Evolutionary conservation across 2,888 invertebrate species (phyloP).

Genomic region (Ephialtes manifestator): DNA sequence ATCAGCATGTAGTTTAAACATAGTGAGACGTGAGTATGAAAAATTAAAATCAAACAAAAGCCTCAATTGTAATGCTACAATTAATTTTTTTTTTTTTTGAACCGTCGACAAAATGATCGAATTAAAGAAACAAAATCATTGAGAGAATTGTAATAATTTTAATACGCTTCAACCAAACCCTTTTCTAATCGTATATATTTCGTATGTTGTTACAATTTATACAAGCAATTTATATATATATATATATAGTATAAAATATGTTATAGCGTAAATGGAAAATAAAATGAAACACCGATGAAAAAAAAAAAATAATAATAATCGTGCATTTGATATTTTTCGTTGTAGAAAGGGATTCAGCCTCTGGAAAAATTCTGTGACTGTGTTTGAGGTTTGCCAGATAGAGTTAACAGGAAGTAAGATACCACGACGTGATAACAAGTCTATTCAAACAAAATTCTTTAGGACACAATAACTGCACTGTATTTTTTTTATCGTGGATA

Average conservation of each 20-base stretch:
- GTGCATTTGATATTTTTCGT: background rate
- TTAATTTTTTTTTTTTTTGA: constrained; percentile 55
- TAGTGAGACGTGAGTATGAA: constrained; percentile 33
- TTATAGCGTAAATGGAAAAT: constrained; percentile 69
- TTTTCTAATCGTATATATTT: constrained; percentile 74
- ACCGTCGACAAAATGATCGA: constrained; percentile 34
- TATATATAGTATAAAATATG: constrained; percentile 70
- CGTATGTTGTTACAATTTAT: constrained; percentile 78
- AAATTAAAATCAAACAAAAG: constrained; percentile 39
- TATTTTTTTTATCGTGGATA: constrained; percentile 25
- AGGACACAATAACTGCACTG: constrained; percentile 36
- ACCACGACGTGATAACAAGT: constrained; percentile 45
- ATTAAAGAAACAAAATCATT: constrained; percentile 33
- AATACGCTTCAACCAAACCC: constrained; percentile 67
- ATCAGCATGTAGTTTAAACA: constrained; percentile 42
- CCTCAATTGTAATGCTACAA: constrained; percentile 46
- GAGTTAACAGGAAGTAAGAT: constrained; percentile 58
- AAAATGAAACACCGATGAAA: constrained; percentile 39
- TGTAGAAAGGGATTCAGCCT: background rate
- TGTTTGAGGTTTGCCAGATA: constrained; percentile 41
- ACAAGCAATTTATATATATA: constrained; percentile 68
- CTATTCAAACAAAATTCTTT: constrained; percentile 34
- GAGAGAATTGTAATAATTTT: constrained; percentile 62
- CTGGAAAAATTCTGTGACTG: constrained; percentile 23
- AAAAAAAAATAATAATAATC: constrained; percentile 19